Conservation (phyloP, 1,140 invertebrate genomes). For the Pseudomyrmex pallidus region DNA sequence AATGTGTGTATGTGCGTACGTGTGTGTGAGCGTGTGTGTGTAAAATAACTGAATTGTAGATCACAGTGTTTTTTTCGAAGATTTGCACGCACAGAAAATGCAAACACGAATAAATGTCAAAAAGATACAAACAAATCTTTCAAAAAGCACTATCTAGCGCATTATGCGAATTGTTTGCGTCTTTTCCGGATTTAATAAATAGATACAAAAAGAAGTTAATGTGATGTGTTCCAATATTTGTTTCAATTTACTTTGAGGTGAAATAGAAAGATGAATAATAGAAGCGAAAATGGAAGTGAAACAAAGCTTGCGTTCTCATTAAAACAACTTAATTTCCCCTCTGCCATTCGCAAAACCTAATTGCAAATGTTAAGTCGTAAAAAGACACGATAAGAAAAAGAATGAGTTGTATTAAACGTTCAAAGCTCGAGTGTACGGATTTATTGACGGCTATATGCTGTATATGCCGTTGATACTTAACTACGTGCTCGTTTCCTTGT, state of each 20-base stretch:
- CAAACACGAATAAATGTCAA: background rate
- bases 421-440: background rate
- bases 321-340: constrained; percentile 25
- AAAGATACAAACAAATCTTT: no score
- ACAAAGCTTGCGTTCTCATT: constrained; percentile 53
- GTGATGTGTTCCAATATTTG: background rate
- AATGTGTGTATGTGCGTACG: no score
- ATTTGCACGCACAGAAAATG: background rate
- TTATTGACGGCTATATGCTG: background rate
- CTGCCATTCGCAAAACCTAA: constrained; percentile 42
- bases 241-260: constrained; percentile 18
- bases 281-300: constrained; percentile 45
- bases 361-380: constrained; percentile 4
- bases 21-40: no score
- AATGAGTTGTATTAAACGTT: constrained; percentile 7
- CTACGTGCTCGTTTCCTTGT: background rate
- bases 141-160: background rate
- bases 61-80: no score
- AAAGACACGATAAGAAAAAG: constrained; percentile 14
- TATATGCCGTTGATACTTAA: background rate
- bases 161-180: background rate
- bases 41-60: no score
- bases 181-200: constrained; percentile 14
- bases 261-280: background rate
- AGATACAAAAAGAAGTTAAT: background rate